Evolutionary conservation across 2,113 vertebrate genomes (phyloP), one percentile per base, ranked within the genome.

Genomic region (Apistogramma diplotaenia): DNA sequence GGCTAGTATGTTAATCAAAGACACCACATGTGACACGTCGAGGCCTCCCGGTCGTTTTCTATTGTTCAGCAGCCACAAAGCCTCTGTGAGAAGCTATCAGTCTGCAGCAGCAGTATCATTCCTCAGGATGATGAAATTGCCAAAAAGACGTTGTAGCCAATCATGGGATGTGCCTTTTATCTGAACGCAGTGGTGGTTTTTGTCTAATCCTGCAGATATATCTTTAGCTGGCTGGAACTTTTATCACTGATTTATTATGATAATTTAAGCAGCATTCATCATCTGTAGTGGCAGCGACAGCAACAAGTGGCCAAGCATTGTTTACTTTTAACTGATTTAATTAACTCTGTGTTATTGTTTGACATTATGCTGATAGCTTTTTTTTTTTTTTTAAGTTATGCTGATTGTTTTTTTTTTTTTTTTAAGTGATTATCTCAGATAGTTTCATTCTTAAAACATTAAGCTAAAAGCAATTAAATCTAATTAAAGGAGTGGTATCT

Each of bases 41-140:
- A 92, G 94, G 93, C 93, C 94, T 94, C 94, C 93, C 57, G 89
- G 93, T 95, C 91, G 90, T 87, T 89, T 92, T 87, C 92, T 83
- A 93, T 96, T 96, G 95, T 96, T 93, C 92, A 85, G 86, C 29
- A 46, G 76, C 89, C 92, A 96, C 95, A 95, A 95, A 94, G 90
- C 87, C 90, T 89, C 83, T 18, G 88, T 89, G 91, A 94, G 89
- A 83, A 86, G 86, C 92, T 82, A 92, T 92, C 94, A 93, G 92
- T 95, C 91, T 90, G 90, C 80, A 91, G 89, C 75, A 84, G 73
- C 85, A 75, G 89, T 83, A 62, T 90, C 89, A 92, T 90, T 86
- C 90, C 84, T 89, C 88, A 74, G 83, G 21, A 91, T 85, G 88
- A 91, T 90, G 67, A 88, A 84, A 88, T 57, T 53, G 49, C 43